Evolutionary conservation across 2,888 invertebrate genomes (phyloP).

Genomic region (Ennomos quercinarius): DNA sequence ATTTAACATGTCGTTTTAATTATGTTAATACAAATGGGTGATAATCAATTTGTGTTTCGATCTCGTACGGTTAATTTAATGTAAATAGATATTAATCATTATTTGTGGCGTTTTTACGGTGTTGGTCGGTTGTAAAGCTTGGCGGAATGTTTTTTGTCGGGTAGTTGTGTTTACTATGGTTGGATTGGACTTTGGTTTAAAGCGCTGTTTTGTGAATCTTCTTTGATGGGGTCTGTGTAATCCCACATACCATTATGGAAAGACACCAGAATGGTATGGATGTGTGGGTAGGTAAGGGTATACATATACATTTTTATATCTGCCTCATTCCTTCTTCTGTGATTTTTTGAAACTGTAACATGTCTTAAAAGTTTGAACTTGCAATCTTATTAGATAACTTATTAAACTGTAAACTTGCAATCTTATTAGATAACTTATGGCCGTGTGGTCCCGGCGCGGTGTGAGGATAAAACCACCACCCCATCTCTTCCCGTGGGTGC

Average conservation of each 20-base stretch:
- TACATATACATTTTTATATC: slow-evolving; percentile 47
- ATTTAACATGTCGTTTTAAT: slow-evolving; percentile 82
- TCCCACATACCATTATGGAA: slow-evolving; percentile 82
- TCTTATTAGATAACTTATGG: too few relatives aligned
- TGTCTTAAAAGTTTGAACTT: slow-evolving; percentile 2
- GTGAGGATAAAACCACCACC: too few relatives aligned
- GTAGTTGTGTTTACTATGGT: slow-evolving; percentile 51
- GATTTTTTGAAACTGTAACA: slow-evolving; percentile 9
- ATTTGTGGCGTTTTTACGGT: slow-evolving; percentile 75
- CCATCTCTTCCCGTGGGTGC: too few relatives aligned
- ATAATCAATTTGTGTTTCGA: slow-evolving; percentile 80
- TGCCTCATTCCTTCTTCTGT: slow-evolving; percentile 7
- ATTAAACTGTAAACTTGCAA: too few relatives aligned
- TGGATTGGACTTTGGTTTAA: slow-evolving; percentile 43
- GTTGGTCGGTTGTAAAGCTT: slow-evolving; percentile 55
- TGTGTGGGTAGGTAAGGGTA: slow-evolving; percentile 86
- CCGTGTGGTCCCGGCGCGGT: too few relatives aligned
- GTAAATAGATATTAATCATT: slow-evolving; percentile 80
- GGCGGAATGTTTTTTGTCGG: slow-evolving; percentile 58
- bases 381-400: slow-evolving; percentile 5
- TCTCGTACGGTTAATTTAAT: slow-evolving; percentile 76
- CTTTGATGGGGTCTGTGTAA: slow-evolving; percentile 60
- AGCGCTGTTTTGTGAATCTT: slow-evolving; percentile 52
- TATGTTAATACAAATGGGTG: slow-evolving; percentile 82
- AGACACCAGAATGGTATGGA: slow-evolving; percentile 86